phyloP scores from a whole-genome alignment of 2,888 invertebrate species.

The Torymus texanus region DNA sequence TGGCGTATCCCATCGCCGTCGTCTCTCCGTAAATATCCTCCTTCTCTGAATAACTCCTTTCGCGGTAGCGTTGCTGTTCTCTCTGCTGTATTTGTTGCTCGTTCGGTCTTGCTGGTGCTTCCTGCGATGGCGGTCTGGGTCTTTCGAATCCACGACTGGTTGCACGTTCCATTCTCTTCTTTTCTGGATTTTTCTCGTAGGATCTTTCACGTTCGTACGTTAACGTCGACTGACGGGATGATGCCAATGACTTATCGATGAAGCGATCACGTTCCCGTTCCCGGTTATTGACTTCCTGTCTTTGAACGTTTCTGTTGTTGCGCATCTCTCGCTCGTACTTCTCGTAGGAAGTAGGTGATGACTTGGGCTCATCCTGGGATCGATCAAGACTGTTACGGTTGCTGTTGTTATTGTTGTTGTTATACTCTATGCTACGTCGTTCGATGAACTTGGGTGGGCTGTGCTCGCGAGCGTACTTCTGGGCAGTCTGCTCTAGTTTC shows the following conservation, averaged over 20 bases:
- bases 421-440: constrained; percentile 64
- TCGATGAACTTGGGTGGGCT: constrained; percentile 73
- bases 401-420: constrained; percentile 28
- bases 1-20: constrained; percentile 16
- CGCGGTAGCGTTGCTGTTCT: constrained; percentile 61
- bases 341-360: constrained; percentile 33
- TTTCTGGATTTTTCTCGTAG: constrained; percentile 69
- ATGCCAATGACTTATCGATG: constrained; percentile 60
- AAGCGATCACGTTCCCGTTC: constrained; percentile 60
- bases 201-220: constrained; percentile 67
- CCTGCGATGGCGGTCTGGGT: constrained; percentile 72
- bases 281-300: constrained; percentile 38
- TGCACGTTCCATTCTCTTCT: constrained; percentile 64
- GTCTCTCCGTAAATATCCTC: constrained; percentile 64
- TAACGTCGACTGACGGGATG: constrained; percentile 60
- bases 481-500: constrained; percentile 73
- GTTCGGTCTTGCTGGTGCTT: constrained; percentile 71
- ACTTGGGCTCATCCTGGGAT: constrained; percentile 48
- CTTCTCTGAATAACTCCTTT: constrained; percentile 70
- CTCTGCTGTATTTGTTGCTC: constrained; percentile 31
- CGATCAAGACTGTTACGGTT: constrained; percentile 62
- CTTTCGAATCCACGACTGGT: constrained; percentile 69
- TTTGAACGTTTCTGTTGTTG: constrained; percentile 51
- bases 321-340: constrained; percentile 58
- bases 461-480: constrained; percentile 72